phyloP scores from a whole-genome alignment of 1,140 invertebrate species.

The Camponotus floridanus region DNA sequence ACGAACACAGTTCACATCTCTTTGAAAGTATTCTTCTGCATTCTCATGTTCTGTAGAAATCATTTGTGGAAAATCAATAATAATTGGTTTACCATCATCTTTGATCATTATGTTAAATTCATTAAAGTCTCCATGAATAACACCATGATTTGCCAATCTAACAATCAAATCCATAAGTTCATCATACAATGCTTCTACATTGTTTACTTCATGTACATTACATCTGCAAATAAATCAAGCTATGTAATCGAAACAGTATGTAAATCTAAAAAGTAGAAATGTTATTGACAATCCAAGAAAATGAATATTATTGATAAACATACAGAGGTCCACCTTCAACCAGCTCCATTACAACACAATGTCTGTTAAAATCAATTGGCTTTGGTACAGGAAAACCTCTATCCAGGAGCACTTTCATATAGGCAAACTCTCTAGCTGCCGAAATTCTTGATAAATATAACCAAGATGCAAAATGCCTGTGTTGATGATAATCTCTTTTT shows the following conservation, averaged over 20 bases:
- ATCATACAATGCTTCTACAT: slow-evolving; percentile 95
- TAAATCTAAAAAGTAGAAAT: neutral
- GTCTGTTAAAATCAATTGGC: slow-evolving; percentile 97
- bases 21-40: slow-evolving; percentile 97
- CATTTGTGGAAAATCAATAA: slow-evolving; percentile 99
- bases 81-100: slow-evolving; percentile 92
- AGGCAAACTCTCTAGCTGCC: slow-evolving; percentile 99
- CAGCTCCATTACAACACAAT: slow-evolving; percentile 98
- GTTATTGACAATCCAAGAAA: neutral
- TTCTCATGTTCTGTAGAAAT: slow-evolving; percentile 97
- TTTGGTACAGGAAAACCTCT: slow-evolving; percentile 97
- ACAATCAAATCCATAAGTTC: slow-evolving; percentile 98
- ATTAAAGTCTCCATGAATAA: slow-evolving; percentile 99
- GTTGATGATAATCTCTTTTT: slow-evolving; percentile 98
- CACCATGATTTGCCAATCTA: slow-evolving; percentile 95
- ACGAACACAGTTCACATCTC: slow-evolving; percentile 97
- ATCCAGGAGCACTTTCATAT: slow-evolving; percentile 97
- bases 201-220: slow-evolving; percentile 92
- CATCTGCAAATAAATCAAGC: slow-evolving; percentile 87
- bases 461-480: slow-evolving; percentile 96
- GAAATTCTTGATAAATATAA: slow-evolving; percentile 98
- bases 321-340: slow-evolving; percentile 92
- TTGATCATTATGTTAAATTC: slow-evolving; percentile 99
- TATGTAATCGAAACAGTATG: neutral
- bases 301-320: slow-evolving; percentile 34